Percentiles rank a stretch among this genome's conserved stretches.
phyloP scores from a whole-genome alignment of 2,113 vertebrate genomes.

The Microtus ochrogaster region DNA sequence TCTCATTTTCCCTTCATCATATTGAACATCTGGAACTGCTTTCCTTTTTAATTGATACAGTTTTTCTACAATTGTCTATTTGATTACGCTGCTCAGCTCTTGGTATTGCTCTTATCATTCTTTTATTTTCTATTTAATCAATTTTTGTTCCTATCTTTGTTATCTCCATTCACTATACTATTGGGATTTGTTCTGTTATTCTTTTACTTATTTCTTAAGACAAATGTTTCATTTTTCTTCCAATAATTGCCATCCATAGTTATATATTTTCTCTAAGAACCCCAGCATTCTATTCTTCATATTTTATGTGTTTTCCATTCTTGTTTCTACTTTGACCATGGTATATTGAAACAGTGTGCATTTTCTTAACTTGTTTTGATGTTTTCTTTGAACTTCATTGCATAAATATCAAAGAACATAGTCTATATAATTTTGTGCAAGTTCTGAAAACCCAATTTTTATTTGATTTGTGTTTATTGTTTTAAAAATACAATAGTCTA shows the following conservation, averaged over 20 bases:
- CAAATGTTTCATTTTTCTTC: background rate
- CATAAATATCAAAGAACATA: background rate
- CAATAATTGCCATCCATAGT: background rate
- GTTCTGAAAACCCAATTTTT: background rate
- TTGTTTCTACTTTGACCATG: background rate
- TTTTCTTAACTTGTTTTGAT: background rate
- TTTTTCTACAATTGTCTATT: background rate
- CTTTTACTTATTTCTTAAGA: background rate
- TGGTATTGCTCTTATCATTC: background rate
- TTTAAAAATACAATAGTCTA: background rate
- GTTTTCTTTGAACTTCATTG: background rate
- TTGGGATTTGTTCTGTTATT: background rate
- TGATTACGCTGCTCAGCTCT: background rate
- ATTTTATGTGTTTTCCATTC: background rate
- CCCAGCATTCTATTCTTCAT: background rate
- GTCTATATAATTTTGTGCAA: background rate
- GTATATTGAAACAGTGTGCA: background rate
- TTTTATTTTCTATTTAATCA: background rate
- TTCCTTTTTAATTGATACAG: background rate
- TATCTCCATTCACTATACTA: background rate
- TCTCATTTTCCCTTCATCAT: background rate
- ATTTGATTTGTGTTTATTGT: background rate
- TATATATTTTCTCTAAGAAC: background rate
- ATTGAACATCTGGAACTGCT: background rate
- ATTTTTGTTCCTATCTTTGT: background rate